These are phyloP conservation scores for Microtus richardsoni DNA, from an alignment of 2,113 vertebrate genomes.

Conservation along the genomic window DNA sequence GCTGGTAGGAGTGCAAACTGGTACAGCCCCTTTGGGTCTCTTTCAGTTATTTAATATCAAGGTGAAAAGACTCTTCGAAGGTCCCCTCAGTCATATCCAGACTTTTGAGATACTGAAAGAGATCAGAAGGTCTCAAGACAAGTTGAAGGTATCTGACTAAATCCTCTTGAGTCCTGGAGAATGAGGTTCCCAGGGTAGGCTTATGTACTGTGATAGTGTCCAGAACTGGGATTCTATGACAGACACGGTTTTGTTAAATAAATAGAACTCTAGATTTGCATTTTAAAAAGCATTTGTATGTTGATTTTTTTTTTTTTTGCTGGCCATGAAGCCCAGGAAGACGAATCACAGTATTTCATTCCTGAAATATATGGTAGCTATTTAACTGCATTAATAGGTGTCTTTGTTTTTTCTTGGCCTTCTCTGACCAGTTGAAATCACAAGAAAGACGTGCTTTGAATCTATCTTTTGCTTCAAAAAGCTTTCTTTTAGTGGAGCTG, in stretches of 20 bases:
- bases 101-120: slow-evolving; percentile 73
- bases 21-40: no score
- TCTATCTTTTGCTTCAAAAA: neutral
- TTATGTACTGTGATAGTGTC: neutral
- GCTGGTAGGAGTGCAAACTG: no score
- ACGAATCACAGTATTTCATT: slow-evolving; percentile 1
- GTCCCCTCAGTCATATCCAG: slow-evolving; percentile 40
- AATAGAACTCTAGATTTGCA: neutral
- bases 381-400: neutral
- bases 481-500: neutral
- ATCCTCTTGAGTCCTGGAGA: neutral
- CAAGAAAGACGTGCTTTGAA: slow-evolving; percentile 11
- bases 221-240: neutral
- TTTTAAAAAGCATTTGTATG: neutral
- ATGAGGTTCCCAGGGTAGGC: neutral
- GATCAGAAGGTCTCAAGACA: neutral
- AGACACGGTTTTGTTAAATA: neutral
- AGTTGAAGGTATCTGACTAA: neutral
- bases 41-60: slow-evolving; percentile 83
- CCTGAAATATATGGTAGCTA: neutral
- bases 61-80: neutral
- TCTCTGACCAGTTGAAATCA: neutral
- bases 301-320: slow-evolving; percentile 18
- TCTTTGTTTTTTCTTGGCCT: neutral
- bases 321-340: slow-evolving; percentile 13